These are phyloP conservation scores for Chelonia mydas DNA, from an alignment of 2,797 vertebrate species.

Conservation along the genomic window DNA sequence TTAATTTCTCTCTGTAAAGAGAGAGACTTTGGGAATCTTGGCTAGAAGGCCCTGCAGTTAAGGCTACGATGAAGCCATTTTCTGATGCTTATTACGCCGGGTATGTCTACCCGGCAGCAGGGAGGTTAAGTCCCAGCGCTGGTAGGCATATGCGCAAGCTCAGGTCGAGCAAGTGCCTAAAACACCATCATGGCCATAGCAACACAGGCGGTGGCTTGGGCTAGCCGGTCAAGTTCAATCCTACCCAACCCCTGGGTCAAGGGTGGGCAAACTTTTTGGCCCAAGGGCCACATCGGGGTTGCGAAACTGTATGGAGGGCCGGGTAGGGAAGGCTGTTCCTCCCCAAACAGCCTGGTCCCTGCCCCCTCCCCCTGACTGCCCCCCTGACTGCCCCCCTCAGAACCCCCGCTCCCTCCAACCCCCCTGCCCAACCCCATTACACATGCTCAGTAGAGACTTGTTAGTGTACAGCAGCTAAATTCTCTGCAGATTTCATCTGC, in stretches of 20 bases:
- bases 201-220: not conserved
- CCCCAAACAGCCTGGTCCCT: no score
- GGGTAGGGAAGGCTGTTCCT: no score
- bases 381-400: no score
- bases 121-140: not conserved
- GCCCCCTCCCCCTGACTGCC: no score
- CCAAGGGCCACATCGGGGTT: no score
- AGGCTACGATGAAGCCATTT: not conserved
- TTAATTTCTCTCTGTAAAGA: not conserved
- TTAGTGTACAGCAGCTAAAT: rapidly evolving
- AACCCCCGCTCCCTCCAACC: no score
- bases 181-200: no score
- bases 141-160: no score
- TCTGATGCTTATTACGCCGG: not conserved
- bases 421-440: not conserved
- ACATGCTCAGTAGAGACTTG: not conserved
- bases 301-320: no score
- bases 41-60: not conserved
- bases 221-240: not conserved
- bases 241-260: no score
- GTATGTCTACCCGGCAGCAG: not conserved
- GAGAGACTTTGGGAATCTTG: not conserved
- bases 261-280: no score
- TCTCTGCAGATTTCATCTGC: not conserved
- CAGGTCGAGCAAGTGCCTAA: not conserved